A percentile compares a stretch with the other conserved stretches of the same genome.
phyloP scores from a whole-genome alignment of 1,140 invertebrate genomes.

The Aphelinus certus region DNA sequence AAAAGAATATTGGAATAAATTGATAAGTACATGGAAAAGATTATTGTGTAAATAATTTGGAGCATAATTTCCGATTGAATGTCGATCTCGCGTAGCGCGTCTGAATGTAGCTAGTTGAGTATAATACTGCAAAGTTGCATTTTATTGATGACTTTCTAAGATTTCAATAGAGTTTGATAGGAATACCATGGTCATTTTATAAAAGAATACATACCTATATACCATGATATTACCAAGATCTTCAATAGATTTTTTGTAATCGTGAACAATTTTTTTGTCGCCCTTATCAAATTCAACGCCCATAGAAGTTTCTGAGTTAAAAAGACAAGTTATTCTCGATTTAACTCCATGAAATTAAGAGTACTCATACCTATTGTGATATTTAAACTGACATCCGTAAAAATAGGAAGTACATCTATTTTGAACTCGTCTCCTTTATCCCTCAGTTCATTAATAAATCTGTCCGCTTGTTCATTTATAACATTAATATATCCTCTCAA shows the following conservation, averaged over 20 bases:
- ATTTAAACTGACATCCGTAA: constrained; percentile 82
- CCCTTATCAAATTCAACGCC: constrained; percentile 74
- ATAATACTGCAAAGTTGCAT: too few relatives aligned
- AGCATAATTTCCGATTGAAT: too few relatives aligned
- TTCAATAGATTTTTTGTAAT: constrained; percentile 82
- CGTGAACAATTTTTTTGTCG: constrained; percentile 70
- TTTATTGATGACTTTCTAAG: too few relatives aligned
- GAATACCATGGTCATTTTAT: too few relatives aligned
- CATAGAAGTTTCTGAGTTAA: constrained; percentile 80
- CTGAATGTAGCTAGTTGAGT: too few relatives aligned
- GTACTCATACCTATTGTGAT: constrained; percentile 78
- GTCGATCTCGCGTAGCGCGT: too few relatives aligned
- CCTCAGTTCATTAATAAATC: constrained; percentile 73
- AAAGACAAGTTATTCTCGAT: not conserved
- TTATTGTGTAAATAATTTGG: too few relatives aligned
- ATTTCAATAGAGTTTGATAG: too few relatives aligned
- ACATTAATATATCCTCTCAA: constrained; percentile 77
- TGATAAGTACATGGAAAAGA: too few relatives aligned
- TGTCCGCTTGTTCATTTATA: constrained; percentile 76
- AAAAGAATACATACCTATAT: constrained; percentile 30
- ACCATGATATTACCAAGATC: constrained; percentile 38
- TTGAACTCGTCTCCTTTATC: constrained; percentile 66
- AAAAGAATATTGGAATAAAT: too few relatives aligned
- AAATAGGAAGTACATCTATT: constrained; percentile 79
- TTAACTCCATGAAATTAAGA: not conserved